phyloP scores from a whole-genome alignment of 2,888 invertebrate species.

The Helleia helle region DNA sequence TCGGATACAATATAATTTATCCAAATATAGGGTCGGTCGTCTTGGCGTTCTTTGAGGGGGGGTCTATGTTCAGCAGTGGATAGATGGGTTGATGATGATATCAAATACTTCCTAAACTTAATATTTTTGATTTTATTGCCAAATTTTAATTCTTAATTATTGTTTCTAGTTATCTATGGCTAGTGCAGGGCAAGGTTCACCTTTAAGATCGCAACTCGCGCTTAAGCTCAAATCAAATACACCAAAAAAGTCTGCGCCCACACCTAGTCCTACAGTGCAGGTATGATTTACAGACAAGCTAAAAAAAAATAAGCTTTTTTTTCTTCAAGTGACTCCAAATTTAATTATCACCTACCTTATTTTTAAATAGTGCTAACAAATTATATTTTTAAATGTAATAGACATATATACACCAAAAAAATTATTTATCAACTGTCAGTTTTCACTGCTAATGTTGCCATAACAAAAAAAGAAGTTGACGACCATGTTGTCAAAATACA shows the following conservation, averaged over 20 bases:
- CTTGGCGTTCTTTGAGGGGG: no score
- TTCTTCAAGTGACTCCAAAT: no score
- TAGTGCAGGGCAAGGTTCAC: constrained; percentile 81
- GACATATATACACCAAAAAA: no score
- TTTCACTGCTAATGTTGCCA: neutral
- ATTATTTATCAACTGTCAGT: neutral
- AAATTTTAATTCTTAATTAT: no score
- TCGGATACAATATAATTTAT: no score
- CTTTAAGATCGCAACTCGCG: constrained; percentile 80
- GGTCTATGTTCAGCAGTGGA: no score
- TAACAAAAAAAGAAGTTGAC: neutral
- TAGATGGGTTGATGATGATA: no score
- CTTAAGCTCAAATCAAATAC: constrained; percentile 78
- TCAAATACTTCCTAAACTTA: no score
- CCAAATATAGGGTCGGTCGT: no score
- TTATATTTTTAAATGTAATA: no score
- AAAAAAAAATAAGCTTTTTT: neutral
- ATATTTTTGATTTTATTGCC: no score
- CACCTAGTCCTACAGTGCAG: constrained; percentile 65
- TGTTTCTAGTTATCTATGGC: constrained; percentile 57
- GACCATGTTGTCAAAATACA: neutral
- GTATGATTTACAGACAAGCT: constrained; percentile 32
- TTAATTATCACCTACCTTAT: neutral
- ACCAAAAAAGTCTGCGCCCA: constrained; percentile 59
- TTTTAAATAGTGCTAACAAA: no score